Base-by-base conservation (phyloP, 1,140 invertebrate species). In the Antheraea pernyi region DNA sequence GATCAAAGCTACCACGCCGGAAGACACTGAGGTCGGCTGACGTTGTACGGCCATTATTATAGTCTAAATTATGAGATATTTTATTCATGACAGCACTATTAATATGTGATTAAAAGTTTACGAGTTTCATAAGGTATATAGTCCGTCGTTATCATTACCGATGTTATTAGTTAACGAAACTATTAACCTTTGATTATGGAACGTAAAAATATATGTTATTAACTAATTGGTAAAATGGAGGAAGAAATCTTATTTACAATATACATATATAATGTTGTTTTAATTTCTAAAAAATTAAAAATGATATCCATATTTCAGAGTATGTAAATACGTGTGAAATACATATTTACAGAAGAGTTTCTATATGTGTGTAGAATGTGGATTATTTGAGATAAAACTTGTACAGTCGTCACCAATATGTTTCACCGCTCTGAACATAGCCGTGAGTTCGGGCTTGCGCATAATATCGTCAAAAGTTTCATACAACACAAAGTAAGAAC, bases 1-100 rank as follows among this genome's bases (percentile, higher is more conserved):
- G 71, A 72, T 72, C 71, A 72, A 72, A 72, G 70, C 67, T 37
- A 53, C 19, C 22, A 8, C 19, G 62, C 67, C 64, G 67, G 68
- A 70, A 73, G 61, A 69, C 61, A 60, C 22, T 19, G 63, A 73
- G 67, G 72, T 59, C 46, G 22, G 9, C 59, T 72, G 71, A 72
- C 67, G 67, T 18, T 46, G 39, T 48, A 48, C 18, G 19, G 48
- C 62, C 18, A 64, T 42, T 48, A 65, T 65, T 65, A 46, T 22
- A 19, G 39, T 19, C 42, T 48, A 65, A 65, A 65, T 65, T 65
- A 65, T 42, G 39, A 65, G 19, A 22, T 65, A 19, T 65, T 65
- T 53, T 63, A 63, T 63, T 63, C 61, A 63, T 37, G 22, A 65
- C 39, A 65, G 18, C 37, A 18, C 39, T 16, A 16, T 65, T 19